Conservation (phyloP, 2,797 vertebrate species). For the Sebastolobus altivelis region DNA sequence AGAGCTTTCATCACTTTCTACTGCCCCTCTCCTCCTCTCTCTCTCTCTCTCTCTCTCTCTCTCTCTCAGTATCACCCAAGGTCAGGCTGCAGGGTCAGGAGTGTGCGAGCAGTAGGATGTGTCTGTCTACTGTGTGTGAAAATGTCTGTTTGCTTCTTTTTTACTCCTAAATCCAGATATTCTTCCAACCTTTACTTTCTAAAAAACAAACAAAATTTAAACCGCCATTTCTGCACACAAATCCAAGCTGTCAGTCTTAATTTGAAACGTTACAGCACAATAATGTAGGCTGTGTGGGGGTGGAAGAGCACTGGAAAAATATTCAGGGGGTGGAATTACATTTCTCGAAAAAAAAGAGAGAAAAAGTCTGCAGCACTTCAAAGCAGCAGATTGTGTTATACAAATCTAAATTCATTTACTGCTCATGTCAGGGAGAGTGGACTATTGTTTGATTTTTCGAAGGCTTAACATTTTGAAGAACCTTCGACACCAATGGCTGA, state of each 20-base stretch:
- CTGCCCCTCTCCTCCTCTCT: neutral
- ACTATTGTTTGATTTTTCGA: constrained; percentile 26
- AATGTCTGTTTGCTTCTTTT: neutral
- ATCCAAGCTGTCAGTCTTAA: constrained; percentile 52
- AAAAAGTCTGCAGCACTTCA: constrained; percentile 39
- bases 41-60: no score
- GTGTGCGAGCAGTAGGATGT: neutral
- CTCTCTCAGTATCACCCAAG: constrained; percentile 3
- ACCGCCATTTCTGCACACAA: constrained; percentile 8
- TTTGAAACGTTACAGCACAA: constrained; percentile 38
- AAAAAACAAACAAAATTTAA: constrained; percentile 4
- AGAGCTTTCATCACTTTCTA: constrained; percentile 32
- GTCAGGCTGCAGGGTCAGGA: constrained; percentile 33
- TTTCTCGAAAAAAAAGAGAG: constrained; percentile 28
- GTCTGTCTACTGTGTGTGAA: neutral
- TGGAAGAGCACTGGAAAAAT: constrained; percentile 41
- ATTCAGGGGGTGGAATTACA: constrained; percentile 53
- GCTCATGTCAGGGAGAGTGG: constrained; percentile 31
- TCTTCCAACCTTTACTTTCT: constrained; percentile 15
- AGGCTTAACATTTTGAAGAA: constrained; percentile 17
- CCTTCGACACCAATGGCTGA: constrained; percentile 1
- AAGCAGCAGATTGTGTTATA: constrained; percentile 48
- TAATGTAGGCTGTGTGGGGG: constrained; percentile 29
- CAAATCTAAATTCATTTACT: constrained; percentile 43
- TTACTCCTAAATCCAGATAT: constrained; percentile 12